These are phyloP conservation scores for Physella acuta DNA, from an alignment of 1,140 invertebrate genomes.

Conservation along the genomic window DNA sequence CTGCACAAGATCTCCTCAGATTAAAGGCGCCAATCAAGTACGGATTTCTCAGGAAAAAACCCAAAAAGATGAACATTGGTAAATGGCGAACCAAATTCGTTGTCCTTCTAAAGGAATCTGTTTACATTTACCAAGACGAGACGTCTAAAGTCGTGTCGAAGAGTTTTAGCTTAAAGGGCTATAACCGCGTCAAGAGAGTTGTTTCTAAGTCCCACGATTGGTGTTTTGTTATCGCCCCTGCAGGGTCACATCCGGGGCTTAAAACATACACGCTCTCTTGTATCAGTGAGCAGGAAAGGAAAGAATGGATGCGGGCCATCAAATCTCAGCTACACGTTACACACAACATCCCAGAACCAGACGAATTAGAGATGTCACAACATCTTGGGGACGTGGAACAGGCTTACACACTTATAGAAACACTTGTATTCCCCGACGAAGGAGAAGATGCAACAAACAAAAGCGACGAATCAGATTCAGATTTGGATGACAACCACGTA, in stretches of 20 bases:
- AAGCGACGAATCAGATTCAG: too few relatives aligned
- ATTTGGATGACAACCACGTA: too few relatives aligned
- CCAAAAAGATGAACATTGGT: not conserved
- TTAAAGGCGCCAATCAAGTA: not conserved
- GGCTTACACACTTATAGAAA: not conserved
- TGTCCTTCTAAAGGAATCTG: not conserved
- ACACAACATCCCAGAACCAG: not conserved
- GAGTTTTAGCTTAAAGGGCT: not conserved
- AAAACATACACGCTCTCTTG: not conserved
- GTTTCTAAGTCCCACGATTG: constrained; percentile 1
- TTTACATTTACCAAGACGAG: constrained; percentile 3
- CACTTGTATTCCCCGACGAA: not conserved
- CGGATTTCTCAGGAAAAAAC: not conserved
- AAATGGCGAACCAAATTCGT: constrained; percentile 6
- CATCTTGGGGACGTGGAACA: not conserved
- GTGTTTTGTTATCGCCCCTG: constrained; percentile 10
- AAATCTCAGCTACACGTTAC: not conserved
- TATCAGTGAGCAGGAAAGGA: not conserved
- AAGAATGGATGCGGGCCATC: constrained; percentile 7
- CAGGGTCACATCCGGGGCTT: too few relatives aligned
- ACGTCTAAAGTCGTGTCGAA: not conserved
- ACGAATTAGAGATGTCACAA: too few relatives aligned
- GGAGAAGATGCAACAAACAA: too few relatives aligned
- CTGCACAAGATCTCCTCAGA: not conserved
- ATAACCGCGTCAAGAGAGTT: not conserved